phyloP scores from a whole-genome alignment of 2,888 invertebrate species.

The Chrysolina haemoptera region DNA sequence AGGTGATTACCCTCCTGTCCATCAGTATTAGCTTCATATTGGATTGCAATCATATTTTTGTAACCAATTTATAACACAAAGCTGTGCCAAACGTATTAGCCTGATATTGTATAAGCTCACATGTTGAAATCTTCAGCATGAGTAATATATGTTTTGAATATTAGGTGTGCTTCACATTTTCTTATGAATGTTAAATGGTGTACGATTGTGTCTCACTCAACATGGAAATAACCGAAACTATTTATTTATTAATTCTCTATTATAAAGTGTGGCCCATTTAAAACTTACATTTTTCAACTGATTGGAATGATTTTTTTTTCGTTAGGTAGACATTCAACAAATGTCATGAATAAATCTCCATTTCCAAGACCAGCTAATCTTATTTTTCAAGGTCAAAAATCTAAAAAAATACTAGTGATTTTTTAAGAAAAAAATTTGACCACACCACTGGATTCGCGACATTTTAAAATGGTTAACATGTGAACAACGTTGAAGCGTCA shows the following conservation, averaged over 20 bases:
- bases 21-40: slow-evolving; percentile 63
- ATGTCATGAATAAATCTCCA: too few species aligned
- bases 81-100: slow-evolving; percentile 62
- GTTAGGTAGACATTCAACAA: too few species aligned
- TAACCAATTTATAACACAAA: slow-evolving; percentile 64
- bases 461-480: too few species aligned
- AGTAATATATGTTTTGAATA: slow-evolving; percentile 9
- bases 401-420: too few species aligned
- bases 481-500: too few species aligned
- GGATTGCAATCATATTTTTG: slow-evolving; percentile 66
- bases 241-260: background rate
- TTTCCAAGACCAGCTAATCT: too few species aligned
- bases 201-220: background rate
- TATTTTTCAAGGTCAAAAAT: too few species aligned
- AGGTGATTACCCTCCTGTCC: slow-evolving; percentile 57
- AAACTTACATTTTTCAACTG: too few species aligned
- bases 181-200: slow-evolving; percentile 9
- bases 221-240: background rate
- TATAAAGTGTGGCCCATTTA: too few species aligned
- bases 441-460: too few species aligned
- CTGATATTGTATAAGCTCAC: slow-evolving; percentile 45
- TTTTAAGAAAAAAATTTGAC: too few species aligned
- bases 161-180: slow-evolving; percentile 19
- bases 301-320: too few species aligned
- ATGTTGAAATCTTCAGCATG: slow-evolving; percentile 16